Evolutionary conservation across 53 echinoderm and acorn worm genomes (phyloP).

Genomic region (Zoroaster sp.): DNA sequence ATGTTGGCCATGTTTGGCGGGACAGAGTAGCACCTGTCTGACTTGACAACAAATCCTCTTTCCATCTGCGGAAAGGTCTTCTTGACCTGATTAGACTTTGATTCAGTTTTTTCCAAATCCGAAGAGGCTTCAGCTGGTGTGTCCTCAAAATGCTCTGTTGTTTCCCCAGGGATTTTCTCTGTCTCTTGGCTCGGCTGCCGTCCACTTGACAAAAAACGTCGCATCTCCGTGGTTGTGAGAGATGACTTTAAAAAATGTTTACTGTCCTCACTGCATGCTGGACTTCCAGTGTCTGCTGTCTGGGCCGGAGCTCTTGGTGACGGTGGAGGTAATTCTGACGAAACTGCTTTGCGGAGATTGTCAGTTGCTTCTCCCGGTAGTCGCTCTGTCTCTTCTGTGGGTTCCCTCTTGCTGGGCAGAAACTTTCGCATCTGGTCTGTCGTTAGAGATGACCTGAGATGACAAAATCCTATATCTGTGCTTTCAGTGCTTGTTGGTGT

Average conservation of each 20-base stretch:
- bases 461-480: not conserved
- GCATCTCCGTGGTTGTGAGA: conserved; percentile 5
- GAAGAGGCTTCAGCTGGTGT: not conserved
- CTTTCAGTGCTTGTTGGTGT: not conserved
- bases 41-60: not conserved
- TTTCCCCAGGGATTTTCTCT: not conserved
- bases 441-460: not conserved
- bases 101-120: not conserved
- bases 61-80: not conserved
- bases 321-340: not conserved
- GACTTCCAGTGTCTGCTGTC: not conserved
- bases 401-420: conserved; percentile 19
- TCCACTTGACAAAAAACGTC: not conserved
- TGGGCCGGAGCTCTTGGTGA: not conserved
- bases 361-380: not conserved
- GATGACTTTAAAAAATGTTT: not conserved
- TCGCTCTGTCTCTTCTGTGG: conserved; percentile 15
- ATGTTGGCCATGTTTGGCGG: conserved; percentile 24
- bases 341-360: not conserved
- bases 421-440: conserved; percentile 41
- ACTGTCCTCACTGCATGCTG: not conserved
- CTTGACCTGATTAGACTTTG: too few relatives aligned
- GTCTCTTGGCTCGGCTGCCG: not conserved
- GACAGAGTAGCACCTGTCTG: conserved; percentile 4
- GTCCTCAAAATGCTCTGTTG: not conserved